These are phyloP conservation scores for Thalassarche chlororhynchos DNA, from an alignment of 2,113 vertebrate genomes.

Conservation along the genomic window DNA sequence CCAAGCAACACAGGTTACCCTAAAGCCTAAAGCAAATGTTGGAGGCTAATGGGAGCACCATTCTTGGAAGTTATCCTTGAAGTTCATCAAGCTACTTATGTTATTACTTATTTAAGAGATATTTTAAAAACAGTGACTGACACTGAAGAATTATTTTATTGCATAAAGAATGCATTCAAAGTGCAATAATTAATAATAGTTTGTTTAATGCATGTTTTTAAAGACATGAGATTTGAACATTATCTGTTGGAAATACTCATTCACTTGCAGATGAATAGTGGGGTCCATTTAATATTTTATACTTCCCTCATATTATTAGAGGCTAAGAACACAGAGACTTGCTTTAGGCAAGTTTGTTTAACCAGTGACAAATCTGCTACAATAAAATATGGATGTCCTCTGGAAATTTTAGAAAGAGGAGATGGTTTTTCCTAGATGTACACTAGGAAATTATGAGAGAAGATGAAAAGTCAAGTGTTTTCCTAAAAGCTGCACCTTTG, in stretches of 20 bases:
- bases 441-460: background rate
- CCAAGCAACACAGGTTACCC: background rate
- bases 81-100: background rate
- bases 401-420: background rate
- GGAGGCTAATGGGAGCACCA: background rate
- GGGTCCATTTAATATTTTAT: background rate
- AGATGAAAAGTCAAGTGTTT: background rate
- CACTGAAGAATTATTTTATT: background rate
- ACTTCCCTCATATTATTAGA: background rate
- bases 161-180: background rate
- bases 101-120: background rate
- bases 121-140: background rate
- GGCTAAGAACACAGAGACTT: background rate
- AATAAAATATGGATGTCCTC: conserved; percentile 15
- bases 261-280: background rate
- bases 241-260: background rate
- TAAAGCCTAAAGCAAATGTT: background rate
- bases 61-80: background rate
- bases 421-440: background rate
- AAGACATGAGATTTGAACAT: background rate
- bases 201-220: background rate
- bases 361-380: background rate
- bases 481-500: background rate
- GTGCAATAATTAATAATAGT: background rate
- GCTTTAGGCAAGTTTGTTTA: conserved; percentile 18